Percentiles rank a stretch among this genome's conserved stretches.
phyloP scores from a whole-genome alignment of 1,140 invertebrate species.

The Dinothrombium tinctorium region DNA sequence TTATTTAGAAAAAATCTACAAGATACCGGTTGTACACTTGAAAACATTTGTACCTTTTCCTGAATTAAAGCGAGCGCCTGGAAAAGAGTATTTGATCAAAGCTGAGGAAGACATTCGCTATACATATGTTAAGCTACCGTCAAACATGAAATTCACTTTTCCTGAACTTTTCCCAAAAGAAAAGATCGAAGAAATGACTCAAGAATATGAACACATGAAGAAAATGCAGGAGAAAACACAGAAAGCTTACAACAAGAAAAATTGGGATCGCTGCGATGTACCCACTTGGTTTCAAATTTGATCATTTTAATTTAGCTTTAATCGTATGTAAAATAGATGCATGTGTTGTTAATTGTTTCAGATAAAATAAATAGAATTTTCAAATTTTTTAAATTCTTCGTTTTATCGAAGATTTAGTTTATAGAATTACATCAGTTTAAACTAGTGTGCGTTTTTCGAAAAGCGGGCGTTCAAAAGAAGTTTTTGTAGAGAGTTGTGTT shows the following conservation, averaged over 20 bases:
- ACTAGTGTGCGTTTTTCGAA: no score
- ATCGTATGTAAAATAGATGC: no score
- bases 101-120: conserved; percentile 62
- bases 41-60: conserved; percentile 21
- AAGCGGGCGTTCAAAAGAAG: no score
- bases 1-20: conserved; percentile 85
- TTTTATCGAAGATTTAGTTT: no score
- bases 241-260: background rate
- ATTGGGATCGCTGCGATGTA: background rate
- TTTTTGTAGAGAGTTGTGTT: no score
- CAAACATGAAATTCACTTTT: conserved; percentile 19
- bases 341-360: no score
- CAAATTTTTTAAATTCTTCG: no score
- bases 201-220: background rate
- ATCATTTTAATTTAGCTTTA: no score
- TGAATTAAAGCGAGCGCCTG: conserved; percentile 17
- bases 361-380: no score
- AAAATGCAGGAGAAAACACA: background rate
- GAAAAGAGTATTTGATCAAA: conserved; percentile 39
- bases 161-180: conserved; percentile 20
- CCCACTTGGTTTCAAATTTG: background rate
- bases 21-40: conserved; percentile 45
- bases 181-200: conserved; percentile 13
- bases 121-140: conserved; percentile 43
- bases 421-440: no score